Conservation (phyloP, 2,113 vertebrate genomes). For the Catagonus wagneri region DNA sequence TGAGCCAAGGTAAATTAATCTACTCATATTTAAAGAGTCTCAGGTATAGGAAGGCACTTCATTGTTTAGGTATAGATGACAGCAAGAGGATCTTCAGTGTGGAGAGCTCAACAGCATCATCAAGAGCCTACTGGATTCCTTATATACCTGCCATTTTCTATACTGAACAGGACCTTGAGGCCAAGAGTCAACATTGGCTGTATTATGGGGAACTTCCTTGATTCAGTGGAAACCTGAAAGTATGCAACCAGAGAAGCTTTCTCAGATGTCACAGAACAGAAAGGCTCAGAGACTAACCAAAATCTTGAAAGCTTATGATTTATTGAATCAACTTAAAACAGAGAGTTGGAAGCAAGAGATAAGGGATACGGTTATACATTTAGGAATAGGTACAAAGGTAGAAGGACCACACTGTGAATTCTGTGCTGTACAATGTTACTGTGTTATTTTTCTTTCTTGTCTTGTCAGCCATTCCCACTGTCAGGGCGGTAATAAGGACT, state of each 20-base stretch:
- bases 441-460: not conserved
- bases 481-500: not conserved
- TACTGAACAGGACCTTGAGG: not conserved
- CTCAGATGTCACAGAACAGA: not conserved
- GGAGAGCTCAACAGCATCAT: not conserved
- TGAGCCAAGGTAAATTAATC: not conserved
- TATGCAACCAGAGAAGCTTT: not conserved
- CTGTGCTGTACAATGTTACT: not conserved
- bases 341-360: not conserved
- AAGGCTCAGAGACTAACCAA: not conserved
- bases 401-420: not conserved
- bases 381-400: not conserved
- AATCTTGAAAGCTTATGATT: not conserved
- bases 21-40: not conserved
- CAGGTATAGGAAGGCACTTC: not conserved
- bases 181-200: not conserved
- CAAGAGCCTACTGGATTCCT: not conserved
- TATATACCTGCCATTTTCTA: not conserved
- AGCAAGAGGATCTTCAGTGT: not conserved
- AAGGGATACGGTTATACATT: not conserved
- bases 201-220: not conserved
- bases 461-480: not conserved
- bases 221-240: not conserved
- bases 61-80: not conserved
- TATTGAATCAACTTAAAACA: slow-evolving; percentile 3